Conservation (phyloP, 2,888 invertebrate species). For the Erebia ligea region DNA sequence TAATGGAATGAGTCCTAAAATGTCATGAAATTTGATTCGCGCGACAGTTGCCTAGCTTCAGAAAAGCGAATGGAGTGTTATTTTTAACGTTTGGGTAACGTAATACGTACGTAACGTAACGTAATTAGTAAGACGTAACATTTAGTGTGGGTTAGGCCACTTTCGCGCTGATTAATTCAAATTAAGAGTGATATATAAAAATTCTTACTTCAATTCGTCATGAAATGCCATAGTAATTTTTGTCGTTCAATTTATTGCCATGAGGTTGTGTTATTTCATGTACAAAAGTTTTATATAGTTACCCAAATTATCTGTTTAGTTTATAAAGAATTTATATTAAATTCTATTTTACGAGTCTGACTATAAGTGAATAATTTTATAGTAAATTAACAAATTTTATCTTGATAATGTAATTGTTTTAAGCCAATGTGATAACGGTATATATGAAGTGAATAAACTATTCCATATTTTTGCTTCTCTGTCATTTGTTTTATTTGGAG, state of each 20-base stretch:
- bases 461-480: conserved; percentile 38
- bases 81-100: no score
- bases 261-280: conserved; percentile 76
- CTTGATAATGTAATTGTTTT: conserved; percentile 57
- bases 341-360: conserved; percentile 76
- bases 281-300: conserved; percentile 75
- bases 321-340: conserved; percentile 76
- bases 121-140: no score
- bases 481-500: conserved; percentile 28
- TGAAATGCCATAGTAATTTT: conserved; percentile 67
- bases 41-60: no score
- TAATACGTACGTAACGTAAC: no score
- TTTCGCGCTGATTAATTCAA: neutral
- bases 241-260: conserved; percentile 64
- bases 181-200: neutral
- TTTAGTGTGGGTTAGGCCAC: no score
- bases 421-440: conserved; percentile 78
- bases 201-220: conserved; percentile 35
- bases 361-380: conserved; percentile 67
- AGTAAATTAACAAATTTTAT: conserved; percentile 66
- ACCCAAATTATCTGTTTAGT: conserved; percentile 71
- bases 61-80: no score
- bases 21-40: neutral
- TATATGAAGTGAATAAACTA: conserved; percentile 59
- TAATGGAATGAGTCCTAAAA: neutral